Conservation (phyloP, 2,888 invertebrate genomes). For the Parascotia fuliginaria region DNA sequence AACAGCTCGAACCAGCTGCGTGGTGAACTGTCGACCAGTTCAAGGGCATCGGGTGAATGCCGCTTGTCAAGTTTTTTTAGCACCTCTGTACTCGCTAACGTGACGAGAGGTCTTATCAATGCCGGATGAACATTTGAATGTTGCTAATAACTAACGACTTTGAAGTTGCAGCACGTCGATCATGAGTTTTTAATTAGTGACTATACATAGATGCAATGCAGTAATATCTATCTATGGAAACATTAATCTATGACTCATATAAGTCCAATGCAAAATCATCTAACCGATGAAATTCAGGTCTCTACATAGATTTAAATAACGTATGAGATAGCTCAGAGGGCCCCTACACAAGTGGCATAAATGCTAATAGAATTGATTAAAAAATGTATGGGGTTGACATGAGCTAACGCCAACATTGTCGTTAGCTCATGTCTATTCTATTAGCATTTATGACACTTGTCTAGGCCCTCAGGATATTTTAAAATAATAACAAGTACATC, state of each 20-base stretch:
- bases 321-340: conserved; percentile 34
- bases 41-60: conserved; percentile 83
- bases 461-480: no score
- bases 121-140: conserved; percentile 70
- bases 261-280: conserved; percentile 26
- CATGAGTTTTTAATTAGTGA: conserved; percentile 35
- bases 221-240: conserved; percentile 35
- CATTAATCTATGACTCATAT: conserved; percentile 22
- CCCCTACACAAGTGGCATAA: no score
- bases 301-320: conserved; percentile 40
- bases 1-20: conserved; percentile 74
- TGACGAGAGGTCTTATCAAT: conserved; percentile 69
- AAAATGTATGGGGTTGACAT: no score
- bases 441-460: no score
- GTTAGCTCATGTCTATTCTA: no score
- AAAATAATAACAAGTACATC: conserved; percentile 39
- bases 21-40: conserved; percentile 75
- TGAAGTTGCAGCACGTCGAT: conserved; percentile 27
- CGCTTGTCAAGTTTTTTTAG: conserved; percentile 79
- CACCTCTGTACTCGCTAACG: conserved; percentile 68
- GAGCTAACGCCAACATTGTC: no score
- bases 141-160: conserved; percentile 59
- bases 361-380: no score
- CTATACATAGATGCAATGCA: conserved; percentile 3
- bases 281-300: conserved; percentile 22